Evolutionary conservation across 2,113 vertebrate genomes (phyloP).

Genomic region (Pluvialis apricaria): DNA sequence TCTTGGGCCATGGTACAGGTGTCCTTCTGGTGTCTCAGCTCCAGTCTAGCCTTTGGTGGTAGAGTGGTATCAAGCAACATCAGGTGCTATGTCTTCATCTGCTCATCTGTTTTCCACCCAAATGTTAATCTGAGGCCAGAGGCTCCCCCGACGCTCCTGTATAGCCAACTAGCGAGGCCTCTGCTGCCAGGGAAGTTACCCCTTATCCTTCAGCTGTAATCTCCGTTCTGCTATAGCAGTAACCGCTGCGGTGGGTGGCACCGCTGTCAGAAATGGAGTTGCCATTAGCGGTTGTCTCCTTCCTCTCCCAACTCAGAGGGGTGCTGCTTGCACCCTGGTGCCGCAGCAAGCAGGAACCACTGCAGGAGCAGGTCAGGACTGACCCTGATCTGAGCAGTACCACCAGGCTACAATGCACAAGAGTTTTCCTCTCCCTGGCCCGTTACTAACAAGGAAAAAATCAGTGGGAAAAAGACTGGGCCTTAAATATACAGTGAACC

Average conservation of each 20-base stretch:
- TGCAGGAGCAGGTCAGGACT: not conserved
- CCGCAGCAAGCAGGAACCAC: not conserved
- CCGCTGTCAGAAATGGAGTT: not conserved
- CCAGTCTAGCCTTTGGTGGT: not conserved
- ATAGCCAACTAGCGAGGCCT: not conserved
- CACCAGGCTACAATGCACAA: not conserved
- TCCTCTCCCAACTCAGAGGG: not conserved
- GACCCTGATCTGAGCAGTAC: not conserved
- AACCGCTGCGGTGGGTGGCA: not conserved
- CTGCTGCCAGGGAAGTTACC: not conserved
- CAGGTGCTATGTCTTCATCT: not conserved
- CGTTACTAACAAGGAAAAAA: not conserved
- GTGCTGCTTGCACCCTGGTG: not conserved
- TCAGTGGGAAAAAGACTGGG: not conserved
- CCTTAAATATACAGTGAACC: not conserved
- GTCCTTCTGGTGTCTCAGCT: not conserved
- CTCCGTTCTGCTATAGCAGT: not conserved
- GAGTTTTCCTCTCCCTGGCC: not conserved
- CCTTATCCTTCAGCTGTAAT: not conserved
- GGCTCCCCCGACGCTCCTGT: not conserved
- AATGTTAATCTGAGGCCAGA: not conserved
- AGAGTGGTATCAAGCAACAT: not conserved
- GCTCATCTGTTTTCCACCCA: not conserved
- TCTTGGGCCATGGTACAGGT: not conserved
- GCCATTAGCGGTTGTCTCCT: not conserved